These are phyloP conservation scores for Heterodera filipjevi DNA, from an alignment of 2,888 invertebrate species.

Conservation along the genomic window DNA sequence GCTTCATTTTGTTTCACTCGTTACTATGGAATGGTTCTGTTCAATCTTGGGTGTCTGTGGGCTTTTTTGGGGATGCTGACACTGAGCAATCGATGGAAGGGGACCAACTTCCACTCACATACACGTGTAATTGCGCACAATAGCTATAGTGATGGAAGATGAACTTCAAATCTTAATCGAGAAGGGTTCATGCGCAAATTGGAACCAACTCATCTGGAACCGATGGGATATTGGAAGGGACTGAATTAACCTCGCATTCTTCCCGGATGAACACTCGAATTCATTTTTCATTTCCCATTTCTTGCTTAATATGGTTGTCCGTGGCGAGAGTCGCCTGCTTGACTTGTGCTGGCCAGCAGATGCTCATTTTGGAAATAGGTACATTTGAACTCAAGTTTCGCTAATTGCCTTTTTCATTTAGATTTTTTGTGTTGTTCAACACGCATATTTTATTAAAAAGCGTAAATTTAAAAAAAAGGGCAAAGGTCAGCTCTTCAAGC, in stretches of 20 bases:
- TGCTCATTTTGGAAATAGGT: not conserved
- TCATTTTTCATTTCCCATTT: not conserved
- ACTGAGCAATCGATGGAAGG: not conserved
- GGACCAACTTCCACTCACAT: not conserved
- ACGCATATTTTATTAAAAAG: not conserved
- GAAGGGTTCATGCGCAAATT: not conserved
- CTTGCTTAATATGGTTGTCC: not conserved
- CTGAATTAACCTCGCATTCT: not conserved
- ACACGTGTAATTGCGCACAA: not conserved
- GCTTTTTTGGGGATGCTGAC: not conserved
- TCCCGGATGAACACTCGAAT: not conserved
- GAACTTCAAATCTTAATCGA: not conserved
- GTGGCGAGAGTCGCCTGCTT: not conserved
- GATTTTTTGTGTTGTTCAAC: not conserved
- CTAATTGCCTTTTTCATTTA: not conserved
- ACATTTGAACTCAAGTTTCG: not conserved
- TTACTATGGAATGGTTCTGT: not conserved
- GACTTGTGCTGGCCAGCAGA: not conserved
- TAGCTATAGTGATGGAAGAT: not conserved
- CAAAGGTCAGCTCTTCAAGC: slow-evolving; percentile 24
- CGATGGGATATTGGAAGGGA: not conserved
- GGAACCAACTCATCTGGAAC: not conserved
- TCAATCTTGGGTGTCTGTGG: not conserved
- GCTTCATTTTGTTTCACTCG: not conserved
- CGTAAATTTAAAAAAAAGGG: not conserved